A percentile compares a stretch with the other conserved stretches of the same genome.
Conservation (phyloP, 2,888 invertebrate species). For the Teinopalpus imperialis region DNA sequence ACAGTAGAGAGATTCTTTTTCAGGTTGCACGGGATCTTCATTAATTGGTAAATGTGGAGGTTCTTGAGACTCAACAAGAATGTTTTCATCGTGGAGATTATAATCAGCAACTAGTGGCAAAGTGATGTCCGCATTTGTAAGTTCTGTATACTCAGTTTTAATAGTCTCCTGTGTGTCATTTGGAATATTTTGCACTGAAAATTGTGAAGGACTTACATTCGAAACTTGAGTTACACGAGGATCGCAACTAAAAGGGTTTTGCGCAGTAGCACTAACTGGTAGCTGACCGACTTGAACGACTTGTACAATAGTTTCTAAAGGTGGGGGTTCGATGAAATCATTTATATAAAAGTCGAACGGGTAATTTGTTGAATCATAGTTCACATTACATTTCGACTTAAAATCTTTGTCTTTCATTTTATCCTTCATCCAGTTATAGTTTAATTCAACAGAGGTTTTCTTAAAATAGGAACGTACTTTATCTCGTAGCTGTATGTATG, state of each 20-base stretch:
- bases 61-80: conserved; percentile 43
- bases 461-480: conserved; percentile 63
- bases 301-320: conserved; percentile 69
- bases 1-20: conserved; percentile 53
- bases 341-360: conserved; percentile 78
- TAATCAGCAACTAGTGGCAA: conserved; percentile 62
- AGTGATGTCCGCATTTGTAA: conserved; percentile 68
- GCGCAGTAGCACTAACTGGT: conserved; percentile 70
- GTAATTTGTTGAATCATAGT: conserved; percentile 29
- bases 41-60: conserved; percentile 36
- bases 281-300: conserved; percentile 82
- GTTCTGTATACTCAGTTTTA: conserved; percentile 73
- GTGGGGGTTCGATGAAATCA: conserved; percentile 82
- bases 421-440: conserved; percentile 38
- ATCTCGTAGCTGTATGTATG: conserved; percentile 52
- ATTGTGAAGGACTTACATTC: conserved; percentile 69
- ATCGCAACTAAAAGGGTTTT: conserved; percentile 72
- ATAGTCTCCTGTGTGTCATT: conserved; percentile 57
- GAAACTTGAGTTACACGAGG: conserved; percentile 74
- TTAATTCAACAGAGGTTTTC: conserved; percentile 52
- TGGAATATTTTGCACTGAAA: conserved; percentile 61
- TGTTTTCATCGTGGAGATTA: conserved; percentile 48
- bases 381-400: conserved; percentile 22
- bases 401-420: conserved; percentile 37
- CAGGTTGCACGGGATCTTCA: conserved; percentile 45